Evolutionary conservation across 2,797 vertebrate species (phyloP).

Genomic region (Artibeus jamaicensis): DNA sequence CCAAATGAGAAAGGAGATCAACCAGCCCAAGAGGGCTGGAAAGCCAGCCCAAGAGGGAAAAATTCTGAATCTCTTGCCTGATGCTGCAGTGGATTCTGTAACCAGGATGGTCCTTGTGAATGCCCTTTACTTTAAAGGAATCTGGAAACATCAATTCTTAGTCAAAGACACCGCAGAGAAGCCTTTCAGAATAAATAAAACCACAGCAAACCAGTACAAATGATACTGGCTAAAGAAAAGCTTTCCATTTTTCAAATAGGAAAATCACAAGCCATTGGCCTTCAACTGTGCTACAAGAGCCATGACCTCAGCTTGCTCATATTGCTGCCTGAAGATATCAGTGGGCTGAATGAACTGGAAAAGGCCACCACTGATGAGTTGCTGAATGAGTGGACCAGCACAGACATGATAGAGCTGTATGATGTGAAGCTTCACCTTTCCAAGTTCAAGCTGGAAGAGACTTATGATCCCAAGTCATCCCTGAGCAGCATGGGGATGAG

Average conservation of each 20-base stretch:
- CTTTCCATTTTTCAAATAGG: conserved; percentile 67
- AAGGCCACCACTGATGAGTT: conserved; percentile 75
- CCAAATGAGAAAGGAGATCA: conserved; percentile 86
- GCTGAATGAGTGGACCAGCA: conserved; percentile 85
- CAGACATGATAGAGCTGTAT: conserved; percentile 82
- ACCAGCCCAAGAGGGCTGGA: conserved; percentile 89
- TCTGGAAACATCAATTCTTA: conserved; percentile 87
- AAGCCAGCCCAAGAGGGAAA: conserved; percentile 88
- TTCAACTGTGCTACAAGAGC: conserved; percentile 77
- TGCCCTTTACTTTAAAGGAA: conserved; percentile 94
- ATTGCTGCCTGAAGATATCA: conserved; percentile 67
- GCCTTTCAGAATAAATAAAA: conserved; percentile 86
- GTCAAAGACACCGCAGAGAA: conserved; percentile 85
- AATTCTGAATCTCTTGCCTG: conserved; percentile 89
- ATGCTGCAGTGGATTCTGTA: conserved; percentile 79
- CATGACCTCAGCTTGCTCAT: conserved; percentile 77
- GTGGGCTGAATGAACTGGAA: conserved; percentile 78
- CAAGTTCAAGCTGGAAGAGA: conserved; percentile 87
- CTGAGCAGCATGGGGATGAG: conserved; percentile 89
- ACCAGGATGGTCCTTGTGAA: conserved; percentile 91
- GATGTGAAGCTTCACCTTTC: conserved; percentile 87
- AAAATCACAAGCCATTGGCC: conserved; percentile 62
- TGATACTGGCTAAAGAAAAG: conserved; percentile 79
- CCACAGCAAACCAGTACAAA: conserved; percentile 78
- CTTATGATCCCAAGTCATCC: conserved; percentile 84